Evolutionary conservation across 2,797 vertebrate species (phyloP).

Genomic region (Leptodactylus fallax): DNA sequence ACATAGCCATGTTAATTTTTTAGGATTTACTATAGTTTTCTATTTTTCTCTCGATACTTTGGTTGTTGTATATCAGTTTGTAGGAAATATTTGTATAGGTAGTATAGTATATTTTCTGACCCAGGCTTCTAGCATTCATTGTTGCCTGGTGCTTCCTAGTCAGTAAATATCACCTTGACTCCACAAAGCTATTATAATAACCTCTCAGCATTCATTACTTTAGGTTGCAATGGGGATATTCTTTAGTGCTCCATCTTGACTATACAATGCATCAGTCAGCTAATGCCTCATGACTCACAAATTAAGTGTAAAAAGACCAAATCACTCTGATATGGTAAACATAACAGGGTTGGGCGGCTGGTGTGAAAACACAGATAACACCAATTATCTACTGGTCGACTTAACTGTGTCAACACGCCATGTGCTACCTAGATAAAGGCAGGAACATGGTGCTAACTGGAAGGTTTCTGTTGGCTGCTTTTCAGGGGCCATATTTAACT

Average conservation of each 20-base stretch:
- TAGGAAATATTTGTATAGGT: no score
- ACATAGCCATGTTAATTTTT: not conserved
- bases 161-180: not conserved
- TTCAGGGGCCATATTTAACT: constrained; percentile 34
- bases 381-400: constrained; percentile 37
- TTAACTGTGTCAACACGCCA: constrained; percentile 54
- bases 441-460: constrained; percentile 11
- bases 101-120: not conserved
- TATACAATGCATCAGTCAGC: constrained; percentile 37
- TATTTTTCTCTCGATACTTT: not conserved
- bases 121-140: not conserved
- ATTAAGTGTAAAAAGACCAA: constrained; percentile 27
- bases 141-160: not conserved
- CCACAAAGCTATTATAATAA: not conserved
- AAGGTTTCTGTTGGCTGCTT: constrained; percentile 55
- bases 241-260: constrained; percentile 1
- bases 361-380: constrained; percentile 60
- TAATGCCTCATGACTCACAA: constrained; percentile 50
- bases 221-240: not conserved
- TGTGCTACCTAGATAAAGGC: constrained; percentile 43
- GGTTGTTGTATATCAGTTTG: not conserved
- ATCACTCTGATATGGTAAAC: constrained; percentile 38
- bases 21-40: not conserved
- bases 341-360: constrained; percentile 55
- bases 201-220: not conserved